Base-by-base conservation (phyloP, 2,888 invertebrate species). In the Azorinus chamasolen region DNA sequence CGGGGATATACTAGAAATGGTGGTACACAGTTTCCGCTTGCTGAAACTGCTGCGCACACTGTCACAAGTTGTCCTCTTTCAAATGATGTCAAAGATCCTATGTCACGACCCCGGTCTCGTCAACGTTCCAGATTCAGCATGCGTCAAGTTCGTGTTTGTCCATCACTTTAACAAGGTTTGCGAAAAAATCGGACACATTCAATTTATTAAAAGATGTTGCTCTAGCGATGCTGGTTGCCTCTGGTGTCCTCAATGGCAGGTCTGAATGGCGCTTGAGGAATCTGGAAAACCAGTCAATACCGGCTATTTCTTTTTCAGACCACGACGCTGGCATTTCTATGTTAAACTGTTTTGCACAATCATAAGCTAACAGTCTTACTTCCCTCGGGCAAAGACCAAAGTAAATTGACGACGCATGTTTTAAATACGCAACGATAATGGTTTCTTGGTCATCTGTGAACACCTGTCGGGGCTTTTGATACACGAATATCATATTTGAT, bases 211-310 rank as follows among this genome's bases (percentile, higher is more conserved):
- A 74, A 51, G 41, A 50, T 16, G 74, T 57, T 0, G 68, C 74
- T 20, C 62, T 5, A 4, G 74, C 45, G 32, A 73, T 32, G 22
- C 73, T 73, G 20, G 73, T 73, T 1, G 73, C 73, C 24, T 73
- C 73, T 10, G 62, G 62, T 22, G 57, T 57, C 43, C 73, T 37
- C 0, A 50, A 18, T 0, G 61, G 0, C 6, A 73, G 45, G n/a
- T 46, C 53, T 1, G 41, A 0, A 46, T 73, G 24, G 22, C 54
- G 46, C 48, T 61, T 65, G 16, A 73, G 20, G 24, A 73, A 73
- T 0, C 22, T 41, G 6, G 72, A 58, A 89, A 91, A 3, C 93
- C 85, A 37, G 90, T 88, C 12, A 92, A 88, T 81, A 93, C 92
- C 16, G 93, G 72, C 65, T 22, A n/a, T 46, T 54, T 61, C 22